A percentile compares a stretch with the other conserved stretches of the same genome.
These are phyloP conservation scores for Sesia bembeciformis DNA, from an alignment of 2,888 invertebrate species.

Conservation along the genomic window DNA sequence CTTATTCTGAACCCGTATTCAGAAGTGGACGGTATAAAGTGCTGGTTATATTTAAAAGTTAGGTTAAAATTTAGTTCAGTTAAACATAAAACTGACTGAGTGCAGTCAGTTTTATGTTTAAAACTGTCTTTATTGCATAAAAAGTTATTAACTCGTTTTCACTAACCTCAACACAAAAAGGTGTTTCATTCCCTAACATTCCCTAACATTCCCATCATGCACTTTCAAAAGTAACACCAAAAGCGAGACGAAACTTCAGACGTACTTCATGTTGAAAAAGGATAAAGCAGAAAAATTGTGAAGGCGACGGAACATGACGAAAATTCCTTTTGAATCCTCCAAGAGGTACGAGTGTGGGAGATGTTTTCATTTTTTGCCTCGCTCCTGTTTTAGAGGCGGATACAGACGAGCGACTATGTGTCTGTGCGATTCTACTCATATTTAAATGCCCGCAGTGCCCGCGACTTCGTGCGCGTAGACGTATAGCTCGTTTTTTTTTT, in stretches of 20 bases:
- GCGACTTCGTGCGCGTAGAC: too few relatives aligned
- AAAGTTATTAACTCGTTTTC: too few relatives aligned
- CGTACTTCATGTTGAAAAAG: constrained; percentile 5
- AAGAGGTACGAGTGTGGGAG: neutral
- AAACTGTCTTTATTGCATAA: too few relatives aligned
- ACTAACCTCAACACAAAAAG: too few relatives aligned
- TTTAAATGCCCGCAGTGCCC: too few relatives aligned
- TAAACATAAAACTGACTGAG: too few relatives aligned
- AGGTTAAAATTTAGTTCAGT: too few relatives aligned
- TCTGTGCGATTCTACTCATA: neutral
- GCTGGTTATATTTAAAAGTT: too few relatives aligned
- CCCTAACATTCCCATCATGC: neutral
- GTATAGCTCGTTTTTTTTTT: too few relatives aligned
- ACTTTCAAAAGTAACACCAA: constrained; percentile 7
- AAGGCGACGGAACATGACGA: constrained; percentile 3
- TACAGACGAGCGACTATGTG: neutral
- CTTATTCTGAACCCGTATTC: too few relatives aligned
- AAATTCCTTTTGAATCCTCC: constrained; percentile 1
- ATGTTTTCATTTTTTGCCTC: neutral
- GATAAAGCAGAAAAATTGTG: constrained; percentile 5
- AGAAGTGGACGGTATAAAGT: too few relatives aligned
- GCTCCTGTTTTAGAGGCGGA: neutral
- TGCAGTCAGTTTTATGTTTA: too few relatives aligned
- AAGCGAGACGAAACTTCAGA: constrained; percentile 9
- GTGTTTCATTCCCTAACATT: neutral